These are phyloP conservation scores for Kuschelorhynchus macadamiae DNA, from an alignment of 2,888 invertebrate species.

Conservation along the genomic window DNA sequence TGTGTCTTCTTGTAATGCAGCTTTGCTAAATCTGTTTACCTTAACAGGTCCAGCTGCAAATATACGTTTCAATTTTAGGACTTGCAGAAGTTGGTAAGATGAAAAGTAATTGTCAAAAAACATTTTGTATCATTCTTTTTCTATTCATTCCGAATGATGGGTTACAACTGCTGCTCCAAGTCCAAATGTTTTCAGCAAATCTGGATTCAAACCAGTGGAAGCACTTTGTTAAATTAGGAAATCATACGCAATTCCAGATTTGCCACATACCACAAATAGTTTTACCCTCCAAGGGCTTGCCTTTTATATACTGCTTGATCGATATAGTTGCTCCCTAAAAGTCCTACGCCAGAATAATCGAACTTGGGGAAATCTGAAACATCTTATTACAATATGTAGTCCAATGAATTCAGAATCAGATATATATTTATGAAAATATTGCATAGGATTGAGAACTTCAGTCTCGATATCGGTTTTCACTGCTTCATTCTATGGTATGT, in stretches of 20 bases:
- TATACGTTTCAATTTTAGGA: conserved; percentile 23
- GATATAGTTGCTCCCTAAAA: conserved; percentile 3
- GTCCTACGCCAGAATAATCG: conserved; percentile 27
- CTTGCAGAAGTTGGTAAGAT: conserved; percentile 42
- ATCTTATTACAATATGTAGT: conserved; percentile 22
- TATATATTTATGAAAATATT: too few species aligned
- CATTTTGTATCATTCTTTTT: conserved; percentile 32
- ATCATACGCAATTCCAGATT: conserved; percentile 57
- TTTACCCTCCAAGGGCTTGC: conserved; percentile 56
- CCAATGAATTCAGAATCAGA: conserved; percentile 23
- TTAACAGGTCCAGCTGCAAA: conserved; percentile 42
- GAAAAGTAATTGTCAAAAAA: conserved; percentile 55
- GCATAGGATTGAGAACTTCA: too few species aligned
- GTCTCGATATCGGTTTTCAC: too few species aligned
- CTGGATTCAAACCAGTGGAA: conserved; percentile 50
- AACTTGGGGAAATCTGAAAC: conserved; percentile 26
- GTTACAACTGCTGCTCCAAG: conserved; percentile 35
- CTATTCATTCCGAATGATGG: conserved; percentile 43
- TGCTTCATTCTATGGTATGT: too few species aligned
- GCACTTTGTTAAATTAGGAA: conserved; percentile 60
- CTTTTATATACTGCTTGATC: conserved; percentile 42
- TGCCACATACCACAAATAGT: conserved; percentile 56
- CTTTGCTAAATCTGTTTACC: conserved; percentile 47
- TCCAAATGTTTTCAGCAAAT: conserved; percentile 29
- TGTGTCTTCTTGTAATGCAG: conserved; percentile 51